Evolutionary conservation across 2,888 invertebrate species (phyloP), one percentile per base, ranked within the genome.

Genomic region (Meteorus colon): DNA sequence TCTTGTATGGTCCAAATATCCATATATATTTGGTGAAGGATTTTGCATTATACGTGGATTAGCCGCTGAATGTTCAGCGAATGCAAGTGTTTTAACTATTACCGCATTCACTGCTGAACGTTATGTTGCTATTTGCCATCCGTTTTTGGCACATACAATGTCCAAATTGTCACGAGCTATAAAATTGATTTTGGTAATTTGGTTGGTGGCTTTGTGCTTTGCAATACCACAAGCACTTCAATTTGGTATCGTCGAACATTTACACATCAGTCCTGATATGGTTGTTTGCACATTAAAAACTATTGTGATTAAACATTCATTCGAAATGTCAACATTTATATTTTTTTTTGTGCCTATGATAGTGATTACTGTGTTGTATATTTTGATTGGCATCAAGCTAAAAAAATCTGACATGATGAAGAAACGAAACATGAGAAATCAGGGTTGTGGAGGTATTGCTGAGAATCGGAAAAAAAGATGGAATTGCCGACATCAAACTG

Each of bases 111-210:
- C 94, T 0, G 91, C 93, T 19, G 94, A 95, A 86, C 90, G 94
- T 66, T 95, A 94, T 88, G 89, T 94, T 8, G 94, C 94, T 0
- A 94, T 94, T 65, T 94, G 94, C 82, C 93, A 93, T 84, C 94
- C 94, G 0, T 92, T 94, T 84, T 87, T 92, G 29, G 91, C 93
- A 0, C 97, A 97, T 86, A 96, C 96, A 78, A 95, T 96, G 94
- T 96, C 97, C 4, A 96, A 96, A 85, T 90, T 97, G 59, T 94
- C 96, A 19, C 92, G 98, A 41, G 97, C 96, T 12, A 92, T 96
- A 74, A 95, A 95, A 86, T 93, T 96, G 83, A 95, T 98, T 59
- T 88, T 96, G 29, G 90, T 93, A 60, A 93, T 97, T 79, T 98
- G 98, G 98, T 86, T 95, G 71, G 90, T 94, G 0, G 94, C 97